Conservation (phyloP, 2,797 vertebrate genomes). For the Coreius guichenoti region DNA sequence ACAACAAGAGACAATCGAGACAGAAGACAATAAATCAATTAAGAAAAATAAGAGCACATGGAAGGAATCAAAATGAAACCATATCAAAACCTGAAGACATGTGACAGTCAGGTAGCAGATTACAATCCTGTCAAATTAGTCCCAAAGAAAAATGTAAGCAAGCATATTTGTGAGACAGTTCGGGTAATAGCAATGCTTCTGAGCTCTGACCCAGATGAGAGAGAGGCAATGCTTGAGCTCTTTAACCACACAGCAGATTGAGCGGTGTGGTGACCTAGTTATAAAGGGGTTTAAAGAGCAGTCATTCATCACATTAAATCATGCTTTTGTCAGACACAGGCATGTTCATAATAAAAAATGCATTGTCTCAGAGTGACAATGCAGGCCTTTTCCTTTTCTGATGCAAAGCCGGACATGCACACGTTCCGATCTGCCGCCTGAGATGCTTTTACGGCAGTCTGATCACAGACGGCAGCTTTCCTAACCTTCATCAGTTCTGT, state of each 20-base stretch:
- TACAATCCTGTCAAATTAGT: neutral
- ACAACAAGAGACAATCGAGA: neutral
- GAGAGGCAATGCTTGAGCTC: conserved; percentile 80
- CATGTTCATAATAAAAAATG: conserved; percentile 72
- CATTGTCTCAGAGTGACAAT: conserved; percentile 64
- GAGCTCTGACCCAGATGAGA: conserved; percentile 84
- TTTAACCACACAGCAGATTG: conserved; percentile 76
- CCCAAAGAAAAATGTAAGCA: neutral
- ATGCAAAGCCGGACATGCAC: neutral
- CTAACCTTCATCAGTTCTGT: conserved; percentile 6
- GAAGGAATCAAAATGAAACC: neutral
- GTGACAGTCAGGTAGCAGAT: neutral
- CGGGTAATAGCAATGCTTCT: conserved; percentile 66
- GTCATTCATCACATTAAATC: conserved; percentile 77
- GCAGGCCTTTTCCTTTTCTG: neutral
- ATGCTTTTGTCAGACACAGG: conserved; percentile 69
- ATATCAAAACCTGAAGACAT: neutral
- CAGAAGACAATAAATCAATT: neutral
- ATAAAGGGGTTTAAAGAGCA: conserved; percentile 74
- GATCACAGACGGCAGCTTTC: neutral
- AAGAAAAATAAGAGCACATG: neutral
- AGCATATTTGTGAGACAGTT: neutral
- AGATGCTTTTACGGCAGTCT: neutral
- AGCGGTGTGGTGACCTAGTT: conserved; percentile 81
- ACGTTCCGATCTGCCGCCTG: neutral